Evolutionary conservation across 2,888 invertebrate genomes (phyloP).

Genomic region (Anorthoa munda): DNA sequence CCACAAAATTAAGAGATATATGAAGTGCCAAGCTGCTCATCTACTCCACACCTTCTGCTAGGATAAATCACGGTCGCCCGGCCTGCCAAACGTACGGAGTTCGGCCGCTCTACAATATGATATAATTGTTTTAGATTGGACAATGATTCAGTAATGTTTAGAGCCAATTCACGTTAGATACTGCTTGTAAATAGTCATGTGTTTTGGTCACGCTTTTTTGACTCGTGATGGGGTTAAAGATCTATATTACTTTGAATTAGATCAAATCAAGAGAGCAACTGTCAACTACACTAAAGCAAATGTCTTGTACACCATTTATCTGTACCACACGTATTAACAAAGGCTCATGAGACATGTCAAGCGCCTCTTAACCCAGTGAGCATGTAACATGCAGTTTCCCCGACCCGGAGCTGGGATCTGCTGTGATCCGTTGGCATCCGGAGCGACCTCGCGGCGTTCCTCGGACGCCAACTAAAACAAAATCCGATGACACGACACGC

Average conservation of each 20-base stretch:
- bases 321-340: constrained; percentile 19
- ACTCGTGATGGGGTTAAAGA: constrained; percentile 8
- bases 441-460: constrained; percentile 68
- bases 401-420: constrained; percentile 62
- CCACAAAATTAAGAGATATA: constrained; percentile 50
- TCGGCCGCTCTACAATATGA: constrained; percentile 41
- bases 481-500: constrained; percentile 70
- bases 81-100: constrained; percentile 57
- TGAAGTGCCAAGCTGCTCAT: constrained; percentile 60
- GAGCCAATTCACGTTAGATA: constrained; percentile 36
- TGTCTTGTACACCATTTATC: neutral
- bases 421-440: constrained; percentile 64
- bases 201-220: constrained; percentile 21
- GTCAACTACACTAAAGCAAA: neutral
- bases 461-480: constrained; percentile 76
- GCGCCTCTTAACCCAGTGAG: constrained; percentile 55
- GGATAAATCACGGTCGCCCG: constrained; percentile 59
- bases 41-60: constrained; percentile 61
- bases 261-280: neutral
- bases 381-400: constrained; percentile 50
- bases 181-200: constrained; percentile 43
- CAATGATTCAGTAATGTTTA: constrained; percentile 57
- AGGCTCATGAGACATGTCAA: constrained; percentile 33
- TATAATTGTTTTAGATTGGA: constrained; percentile 61
- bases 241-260: constrained; percentile 4